Conservation (phyloP, 2,113 vertebrate genomes). For the Buteo buteo region DNA sequence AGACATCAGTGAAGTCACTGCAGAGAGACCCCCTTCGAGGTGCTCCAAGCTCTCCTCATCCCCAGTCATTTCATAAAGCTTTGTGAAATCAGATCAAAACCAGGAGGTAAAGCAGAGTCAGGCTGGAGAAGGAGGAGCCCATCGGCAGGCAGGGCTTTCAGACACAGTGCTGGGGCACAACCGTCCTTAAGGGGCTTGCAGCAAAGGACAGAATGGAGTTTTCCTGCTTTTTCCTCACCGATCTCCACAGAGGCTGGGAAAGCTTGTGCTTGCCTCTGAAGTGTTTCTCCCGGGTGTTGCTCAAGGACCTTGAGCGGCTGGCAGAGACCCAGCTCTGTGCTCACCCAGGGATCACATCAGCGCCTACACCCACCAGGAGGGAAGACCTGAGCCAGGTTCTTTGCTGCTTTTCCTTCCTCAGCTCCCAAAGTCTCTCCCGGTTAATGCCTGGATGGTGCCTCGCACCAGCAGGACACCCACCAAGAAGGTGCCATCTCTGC, state of each 20-base stretch:
- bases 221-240: not conserved
- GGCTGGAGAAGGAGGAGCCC: not conserved
- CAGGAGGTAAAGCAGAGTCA: not conserved
- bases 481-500: not conserved
- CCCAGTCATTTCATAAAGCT: not conserved
- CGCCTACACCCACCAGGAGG: not conserved
- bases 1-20: not conserved
- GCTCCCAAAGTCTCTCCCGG: accelerated
- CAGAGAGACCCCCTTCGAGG: not conserved
- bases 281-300: not conserved
- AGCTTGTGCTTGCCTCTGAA: not conserved
- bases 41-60: not conserved
- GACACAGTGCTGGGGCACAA: not conserved
- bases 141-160: not conserved
- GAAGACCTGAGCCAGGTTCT: not conserved
- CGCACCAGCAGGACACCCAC: not conserved
- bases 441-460: not conserved
- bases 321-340: not conserved
- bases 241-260: not conserved
- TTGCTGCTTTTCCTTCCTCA: not conserved
- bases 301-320: not conserved
- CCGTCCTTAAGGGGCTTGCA: not conserved
- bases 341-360: not conserved
- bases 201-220: not conserved
- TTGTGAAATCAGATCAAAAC: not conserved